Base-by-base conservation (phyloP, 2,888 invertebrate species). In the Monoplex corrugatus region DNA sequence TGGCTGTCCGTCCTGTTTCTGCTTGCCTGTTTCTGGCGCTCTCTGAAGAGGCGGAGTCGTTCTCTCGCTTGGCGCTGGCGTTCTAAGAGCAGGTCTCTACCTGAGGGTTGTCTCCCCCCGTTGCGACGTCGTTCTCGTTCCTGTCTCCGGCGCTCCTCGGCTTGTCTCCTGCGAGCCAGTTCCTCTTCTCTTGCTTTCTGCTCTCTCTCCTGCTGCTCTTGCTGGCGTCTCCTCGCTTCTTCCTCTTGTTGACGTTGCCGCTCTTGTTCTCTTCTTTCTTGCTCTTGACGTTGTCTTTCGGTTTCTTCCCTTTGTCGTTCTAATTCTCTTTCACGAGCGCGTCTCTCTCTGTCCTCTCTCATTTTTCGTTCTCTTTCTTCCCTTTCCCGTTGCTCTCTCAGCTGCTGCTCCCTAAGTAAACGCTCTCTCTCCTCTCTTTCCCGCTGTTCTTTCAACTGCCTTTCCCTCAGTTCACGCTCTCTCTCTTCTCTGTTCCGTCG, bases 121-220 rank as follows among this genome's bases (percentile, higher is more conserved):
- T 28, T 32, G 3, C 43, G 89, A 72, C 87, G 63, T 35, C 45
- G 80, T 83, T 68, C 87, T 72, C 87, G 80, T 50, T 87, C 86
- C 45, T 35, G 38, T n/a, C 86, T 57, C 32, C 75, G 57, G 45
- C 86, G 68, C 63, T 89, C 89, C 43, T 43, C 43, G n/a, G 87
- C 87, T 44, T 68, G 40, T 32, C 83, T 86, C 72, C 86, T 83
- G 82, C 87, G 86, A 32, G 80, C 83, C 38, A 83, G 38, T 40
- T 87, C 87, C 83, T 63, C 45, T n/a, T 89, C 84, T 50, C 89
- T 45, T 44, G 87, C 78, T 50, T 50, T 78, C 75, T 72, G 68
- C 32, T 63, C 68, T 35, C 83, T 38, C 28, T 45, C 45, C 40
- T 87, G 28, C 32, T 87, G 45, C 68, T 80, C 57, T 40, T 50